Percentiles rank a stretch among this genome's conserved stretches.
Conservation (phyloP, 2,888 invertebrate genomes). For the Drosophila seclusa region DNA sequence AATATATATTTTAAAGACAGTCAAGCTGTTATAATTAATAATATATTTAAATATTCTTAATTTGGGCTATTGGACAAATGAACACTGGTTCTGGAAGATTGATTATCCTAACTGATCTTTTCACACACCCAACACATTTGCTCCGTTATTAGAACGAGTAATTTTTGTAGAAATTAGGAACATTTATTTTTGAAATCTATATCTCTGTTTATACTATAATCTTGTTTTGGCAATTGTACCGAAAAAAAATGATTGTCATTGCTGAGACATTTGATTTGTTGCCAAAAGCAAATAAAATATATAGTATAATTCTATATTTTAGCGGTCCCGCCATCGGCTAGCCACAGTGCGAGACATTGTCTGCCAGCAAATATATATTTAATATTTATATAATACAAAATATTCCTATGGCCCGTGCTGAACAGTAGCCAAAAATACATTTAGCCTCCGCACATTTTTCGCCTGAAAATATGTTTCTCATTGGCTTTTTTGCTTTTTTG, state of each 20-base stretch:
- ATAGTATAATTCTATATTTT: slow-evolving; percentile 41
- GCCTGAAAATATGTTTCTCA: slow-evolving; percentile 53
- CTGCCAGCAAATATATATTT: slow-evolving; percentile 22
- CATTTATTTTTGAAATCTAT: slow-evolving; percentile 1
- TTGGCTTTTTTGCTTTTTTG: slow-evolving; percentile 34
- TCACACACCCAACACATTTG: background rate
- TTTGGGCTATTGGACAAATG: background rate
- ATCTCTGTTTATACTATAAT: background rate
- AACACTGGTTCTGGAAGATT: background rate
- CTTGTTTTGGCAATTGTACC: slow-evolving; percentile 26
- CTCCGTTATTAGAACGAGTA: background rate
- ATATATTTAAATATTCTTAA: background rate
- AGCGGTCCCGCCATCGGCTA: slow-evolving; percentile 71
- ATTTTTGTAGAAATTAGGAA: background rate
- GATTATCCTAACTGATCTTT: background rate
- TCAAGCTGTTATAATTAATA: background rate
- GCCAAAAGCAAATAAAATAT: slow-evolving; percentile 43
- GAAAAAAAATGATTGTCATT: slow-evolving; percentile 21
- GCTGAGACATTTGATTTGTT: slow-evolving; percentile 44
- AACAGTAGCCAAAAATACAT: slow-evolving; percentile 66
- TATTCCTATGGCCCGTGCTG: slow-evolving; percentile 17
- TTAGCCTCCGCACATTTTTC: slow-evolving; percentile 54
- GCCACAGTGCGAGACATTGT: slow-evolving; percentile 70
- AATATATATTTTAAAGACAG: background rate
- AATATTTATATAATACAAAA: slow-evolving; percentile 24